These are phyloP conservation scores for Diglossa cyanea DNA, from an alignment of 2,797 vertebrate species.

Conservation along the genomic window DNA sequence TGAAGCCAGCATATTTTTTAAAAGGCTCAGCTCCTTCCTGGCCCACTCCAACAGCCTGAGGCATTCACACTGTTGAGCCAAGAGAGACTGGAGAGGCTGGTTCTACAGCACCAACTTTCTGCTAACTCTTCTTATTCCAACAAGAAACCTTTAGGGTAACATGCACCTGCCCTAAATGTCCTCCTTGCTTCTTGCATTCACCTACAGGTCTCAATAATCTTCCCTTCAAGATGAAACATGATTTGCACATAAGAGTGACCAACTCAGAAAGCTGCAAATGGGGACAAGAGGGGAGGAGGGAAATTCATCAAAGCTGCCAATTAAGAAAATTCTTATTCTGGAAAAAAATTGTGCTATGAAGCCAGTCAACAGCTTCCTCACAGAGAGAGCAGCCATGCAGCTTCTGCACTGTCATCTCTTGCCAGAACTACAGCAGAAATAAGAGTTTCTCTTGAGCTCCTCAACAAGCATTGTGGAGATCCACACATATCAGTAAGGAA, in stretches of 20 bases:
- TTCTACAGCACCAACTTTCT: not conserved
- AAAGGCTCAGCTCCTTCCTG: not conserved
- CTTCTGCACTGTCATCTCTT: not conserved
- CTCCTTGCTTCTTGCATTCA: not conserved
- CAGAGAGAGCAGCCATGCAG: not conserved
- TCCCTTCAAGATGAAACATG: not conserved
- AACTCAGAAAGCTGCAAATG: not conserved
- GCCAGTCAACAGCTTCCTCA: not conserved
- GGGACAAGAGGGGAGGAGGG: not conserved
- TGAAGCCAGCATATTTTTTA: not conserved
- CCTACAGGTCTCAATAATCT: not conserved
- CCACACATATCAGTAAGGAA: accelerated
- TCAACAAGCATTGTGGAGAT: not conserved
- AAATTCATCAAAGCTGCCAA: not conserved
- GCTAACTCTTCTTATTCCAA: not conserved
- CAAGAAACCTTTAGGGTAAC: accelerated
- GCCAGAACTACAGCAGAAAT: not conserved
- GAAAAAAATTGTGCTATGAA: not conserved
- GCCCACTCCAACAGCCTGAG: not conserved
- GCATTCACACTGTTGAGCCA: not conserved
- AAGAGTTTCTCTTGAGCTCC: not conserved
- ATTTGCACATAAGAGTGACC: not conserved
- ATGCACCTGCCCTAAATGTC: not conserved
- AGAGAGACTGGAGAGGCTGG: not conserved
- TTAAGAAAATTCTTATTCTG: not conserved